Base-by-base conservation (phyloP, 2,113 vertebrate genomes). In the Abramis brama region DNA sequence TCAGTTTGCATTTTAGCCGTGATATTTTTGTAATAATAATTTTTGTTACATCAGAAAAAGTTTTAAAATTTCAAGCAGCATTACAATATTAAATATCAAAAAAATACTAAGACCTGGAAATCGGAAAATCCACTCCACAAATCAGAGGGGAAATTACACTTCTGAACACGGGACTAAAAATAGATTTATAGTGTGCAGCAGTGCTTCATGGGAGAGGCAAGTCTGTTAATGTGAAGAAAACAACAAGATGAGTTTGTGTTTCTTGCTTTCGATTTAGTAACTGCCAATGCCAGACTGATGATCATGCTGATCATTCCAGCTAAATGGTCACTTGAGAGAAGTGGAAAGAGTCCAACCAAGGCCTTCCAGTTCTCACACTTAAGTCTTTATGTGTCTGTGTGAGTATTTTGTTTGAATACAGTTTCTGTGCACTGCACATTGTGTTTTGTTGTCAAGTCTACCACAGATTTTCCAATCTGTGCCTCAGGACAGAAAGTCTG, bases 291-390 rank as follows among this genome's bases (percentile, higher is more conserved):
- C 43, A 27, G 71, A 75, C 71, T 74, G 30, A 30, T 30, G 30
- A 2, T 50, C 43, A 45, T 27, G n/a, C 23, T 47, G 12, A 75
- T 75, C 71, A 50, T 43, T 10, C 70, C 70, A 74, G 43, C 71
- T 25, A 74, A 75, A 50, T 8, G 43, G 39, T 47, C 71, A 74
- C 43, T 74, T 50, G 12, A 50, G n/a, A 75, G 43, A 45, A 74
- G 19, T 71, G 68, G 33, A 71, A 2, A 71, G 68, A 71, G 68
- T 47, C 71, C 71, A 75, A 47, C 12, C 71, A 47, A 75, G 45
- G 73, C 73, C n/a, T 25, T 47, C 39, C 71, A 47, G 23, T 75
- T 75, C 43, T 47, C 73, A 75, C 73, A 75, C 43, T 75, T 25
- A 3, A 45, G n/a, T 75, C n/a, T 50, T 25, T n/a, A 25, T 75